phyloP scores from a whole-genome alignment of 2,888 invertebrate species.

The Exephanes ischioxanthus region DNA sequence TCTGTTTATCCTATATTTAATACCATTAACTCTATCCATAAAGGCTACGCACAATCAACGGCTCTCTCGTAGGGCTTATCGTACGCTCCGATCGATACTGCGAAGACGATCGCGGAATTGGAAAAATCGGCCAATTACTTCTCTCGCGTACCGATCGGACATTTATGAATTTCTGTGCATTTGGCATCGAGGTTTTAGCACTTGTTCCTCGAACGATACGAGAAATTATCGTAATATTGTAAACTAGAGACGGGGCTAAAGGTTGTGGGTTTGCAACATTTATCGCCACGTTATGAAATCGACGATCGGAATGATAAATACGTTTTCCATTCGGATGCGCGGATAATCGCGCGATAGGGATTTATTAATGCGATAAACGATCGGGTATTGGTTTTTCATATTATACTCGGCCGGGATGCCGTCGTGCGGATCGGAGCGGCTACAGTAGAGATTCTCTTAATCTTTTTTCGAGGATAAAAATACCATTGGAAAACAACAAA shows the following conservation, averaged over 20 bases:
- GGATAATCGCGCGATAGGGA: background rate
- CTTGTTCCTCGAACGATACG: constrained; percentile 8
- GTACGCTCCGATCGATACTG: constrained; percentile 24
- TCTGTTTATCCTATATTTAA: constrained; percentile 36
- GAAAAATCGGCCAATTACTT: constrained; percentile 48
- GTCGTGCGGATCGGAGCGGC: background rate
- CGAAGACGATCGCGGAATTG: constrained; percentile 25
- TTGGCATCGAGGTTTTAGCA: background rate
- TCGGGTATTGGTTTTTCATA: constrained; percentile 10
- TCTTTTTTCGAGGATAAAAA: background rate
- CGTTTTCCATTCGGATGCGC: background rate
- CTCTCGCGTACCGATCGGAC: constrained; percentile 33
- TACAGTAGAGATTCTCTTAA: background rate
- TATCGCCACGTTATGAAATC: constrained; percentile 16
- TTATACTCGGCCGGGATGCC: background rate
- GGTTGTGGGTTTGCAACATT: background rate
- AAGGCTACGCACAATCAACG: constrained; percentile 2
- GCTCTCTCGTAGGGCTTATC: constrained; percentile 42
- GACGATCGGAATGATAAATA: constrained; percentile 16
- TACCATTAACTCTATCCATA: background rate
- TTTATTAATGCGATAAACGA: constrained; percentile 7
- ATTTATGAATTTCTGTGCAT: constrained; percentile 26
- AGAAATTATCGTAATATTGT: constrained; percentile 25
- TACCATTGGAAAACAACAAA: background rate
- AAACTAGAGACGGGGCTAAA: background rate